Percentiles rank a stretch among this genome's conserved stretches.
Conservation (phyloP, 2,888 invertebrate species). For the Julus scanicus region DNA sequence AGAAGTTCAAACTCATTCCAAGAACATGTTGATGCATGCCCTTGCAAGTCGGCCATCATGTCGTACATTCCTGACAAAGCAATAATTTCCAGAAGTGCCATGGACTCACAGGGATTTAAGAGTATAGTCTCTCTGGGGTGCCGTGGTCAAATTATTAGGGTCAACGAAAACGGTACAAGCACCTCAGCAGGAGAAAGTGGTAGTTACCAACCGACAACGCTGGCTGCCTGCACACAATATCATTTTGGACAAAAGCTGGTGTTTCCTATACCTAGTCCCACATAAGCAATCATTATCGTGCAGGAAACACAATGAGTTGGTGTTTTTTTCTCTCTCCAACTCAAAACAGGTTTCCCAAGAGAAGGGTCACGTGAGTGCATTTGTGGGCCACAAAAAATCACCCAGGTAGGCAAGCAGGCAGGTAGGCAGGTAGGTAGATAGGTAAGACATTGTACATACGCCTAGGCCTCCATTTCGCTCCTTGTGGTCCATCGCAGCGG, state of each 20-base stretch:
- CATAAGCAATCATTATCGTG: conserved; percentile 34
- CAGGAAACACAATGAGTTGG: conserved; percentile 37
- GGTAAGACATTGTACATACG: not conserved
- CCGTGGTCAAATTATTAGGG: not conserved
- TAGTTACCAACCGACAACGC: not conserved
- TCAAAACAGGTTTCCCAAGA: conserved; percentile 31
- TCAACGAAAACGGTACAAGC: not conserved
- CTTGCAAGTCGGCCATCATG: not conserved
- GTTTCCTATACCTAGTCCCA: conserved; percentile 43
- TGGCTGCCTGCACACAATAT: not conserved
- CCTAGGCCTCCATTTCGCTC: conserved; percentile 26
- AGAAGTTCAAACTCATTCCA: no score
- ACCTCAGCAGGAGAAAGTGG: not conserved
- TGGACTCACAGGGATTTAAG: not conserved
- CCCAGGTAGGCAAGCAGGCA: conserved; percentile 7
- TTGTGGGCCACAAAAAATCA: conserved; percentile 38
- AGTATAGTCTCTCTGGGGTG: not conserved
- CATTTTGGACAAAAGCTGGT: not conserved
- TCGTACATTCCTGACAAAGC: not conserved
- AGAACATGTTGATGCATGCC: no score
- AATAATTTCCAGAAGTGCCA: not conserved
- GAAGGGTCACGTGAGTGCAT: conserved; percentile 45
- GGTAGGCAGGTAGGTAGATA: not conserved
- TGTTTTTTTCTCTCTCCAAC: not conserved
- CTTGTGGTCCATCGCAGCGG: not conserved